These are phyloP conservation scores for Pelodytes ibericus DNA, from an alignment of 2,797 vertebrate species.

Conservation along the genomic window DNA sequence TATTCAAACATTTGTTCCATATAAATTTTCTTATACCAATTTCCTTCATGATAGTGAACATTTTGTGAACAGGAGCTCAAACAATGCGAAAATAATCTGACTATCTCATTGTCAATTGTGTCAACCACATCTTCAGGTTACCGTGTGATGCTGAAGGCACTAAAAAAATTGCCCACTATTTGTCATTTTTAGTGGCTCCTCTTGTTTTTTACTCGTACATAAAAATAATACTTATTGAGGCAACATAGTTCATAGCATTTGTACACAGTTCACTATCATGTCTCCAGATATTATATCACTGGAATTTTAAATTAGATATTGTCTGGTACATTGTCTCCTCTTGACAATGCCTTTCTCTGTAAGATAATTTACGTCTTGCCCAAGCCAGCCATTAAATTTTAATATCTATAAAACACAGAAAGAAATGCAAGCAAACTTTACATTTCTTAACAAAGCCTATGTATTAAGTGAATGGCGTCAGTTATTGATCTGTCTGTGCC, in stretches of 20 bases:
- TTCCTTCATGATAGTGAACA: too few relatives aligned
- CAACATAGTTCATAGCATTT: not conserved
- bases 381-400: not conserved
- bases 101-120: too few relatives aligned
- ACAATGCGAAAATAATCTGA: too few relatives aligned
- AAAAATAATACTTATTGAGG: too few relatives aligned
- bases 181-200: too few relatives aligned
- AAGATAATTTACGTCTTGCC: slow-evolving; percentile 2
- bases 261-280: not conserved
- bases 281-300: slow-evolving; percentile 7
- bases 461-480: not conserved
- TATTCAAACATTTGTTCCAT: too few relatives aligned
- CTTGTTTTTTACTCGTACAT: not conserved
- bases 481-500: slow-evolving; percentile 12
- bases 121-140: too few relatives aligned
- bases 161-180: too few relatives aligned
- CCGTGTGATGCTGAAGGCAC: too few relatives aligned
- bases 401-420: not conserved
- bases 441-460: not conserved
- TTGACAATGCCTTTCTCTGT: not conserved
- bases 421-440: not conserved
- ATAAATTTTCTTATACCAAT: too few relatives aligned
- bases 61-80: not conserved
- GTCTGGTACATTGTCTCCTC: slow-evolving; percentile 9
- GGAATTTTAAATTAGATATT: slow-evolving; percentile 1